These are phyloP conservation scores for Mustela lutreola DNA, from an alignment of 2,113 vertebrate species.

Conservation along the genomic window DNA sequence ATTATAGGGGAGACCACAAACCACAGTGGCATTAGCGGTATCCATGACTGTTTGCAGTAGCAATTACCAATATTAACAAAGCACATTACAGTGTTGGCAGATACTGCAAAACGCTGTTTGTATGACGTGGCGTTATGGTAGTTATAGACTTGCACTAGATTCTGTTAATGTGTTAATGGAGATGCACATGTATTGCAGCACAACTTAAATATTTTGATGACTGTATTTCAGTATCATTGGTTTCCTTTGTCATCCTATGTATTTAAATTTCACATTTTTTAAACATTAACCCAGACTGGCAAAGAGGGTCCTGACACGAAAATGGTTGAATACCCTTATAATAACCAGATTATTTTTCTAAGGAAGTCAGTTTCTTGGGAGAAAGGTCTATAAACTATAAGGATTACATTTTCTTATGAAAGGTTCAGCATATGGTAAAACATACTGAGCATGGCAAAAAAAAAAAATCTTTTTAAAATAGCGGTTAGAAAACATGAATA, in stretches of 20 bases:
- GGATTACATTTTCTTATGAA: slow-evolving; percentile 1
- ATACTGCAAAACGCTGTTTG: slow-evolving; percentile 6
- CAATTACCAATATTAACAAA: background rate
- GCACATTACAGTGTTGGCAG: background rate
- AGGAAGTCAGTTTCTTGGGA: slow-evolving; percentile 26
- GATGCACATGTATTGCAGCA: background rate
- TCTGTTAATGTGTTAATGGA: background rate
- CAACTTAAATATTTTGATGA: background rate
- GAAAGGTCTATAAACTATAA: background rate
- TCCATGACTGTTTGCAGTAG: background rate
- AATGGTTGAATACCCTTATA: background rate
- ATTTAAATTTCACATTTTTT: slow-evolving; percentile 25
- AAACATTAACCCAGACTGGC: background rate
- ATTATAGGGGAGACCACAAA: background rate
- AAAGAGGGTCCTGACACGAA: background rate
- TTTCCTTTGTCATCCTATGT: background rate
- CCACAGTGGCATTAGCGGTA: background rate
- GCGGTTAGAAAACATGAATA: background rate
- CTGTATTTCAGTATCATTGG: background rate
- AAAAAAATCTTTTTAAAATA: background rate
- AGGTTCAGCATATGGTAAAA: background rate
- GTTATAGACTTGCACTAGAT: background rate
- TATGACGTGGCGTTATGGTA: background rate
- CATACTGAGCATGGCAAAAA: background rate
- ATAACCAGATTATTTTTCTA: background rate